A percentile compares a stretch with the other conserved stretches of the same genome.
Conservation (phyloP, 1,140 invertebrate genomes). For the Solen grandis region DNA sequence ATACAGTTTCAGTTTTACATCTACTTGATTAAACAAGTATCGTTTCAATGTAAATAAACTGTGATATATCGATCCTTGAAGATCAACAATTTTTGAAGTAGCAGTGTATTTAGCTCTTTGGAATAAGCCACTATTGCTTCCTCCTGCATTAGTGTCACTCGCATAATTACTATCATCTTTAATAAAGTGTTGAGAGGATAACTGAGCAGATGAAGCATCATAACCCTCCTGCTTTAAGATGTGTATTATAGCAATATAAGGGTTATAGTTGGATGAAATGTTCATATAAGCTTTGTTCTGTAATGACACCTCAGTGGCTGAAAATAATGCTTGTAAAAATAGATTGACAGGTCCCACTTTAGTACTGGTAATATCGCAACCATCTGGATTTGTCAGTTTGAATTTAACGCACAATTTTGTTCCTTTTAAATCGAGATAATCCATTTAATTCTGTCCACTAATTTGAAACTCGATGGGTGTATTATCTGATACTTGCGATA, state of each 20-base stretch:
- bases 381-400: constrained; percentile 51
- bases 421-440: constrained; percentile 56
- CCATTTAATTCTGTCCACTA: constrained; percentile 59
- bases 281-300: constrained; percentile 48
- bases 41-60: constrained; percentile 28
- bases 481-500: constrained; percentile 51
- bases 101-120: constrained; percentile 3
- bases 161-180: not conserved
- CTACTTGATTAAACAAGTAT: constrained; percentile 50
- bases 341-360: constrained; percentile 54
- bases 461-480: constrained; percentile 53
- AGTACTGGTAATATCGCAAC: not conserved
- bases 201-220: constrained; percentile 1
- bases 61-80: constrained; percentile 41
- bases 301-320: constrained; percentile 46
- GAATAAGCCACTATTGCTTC: constrained; percentile 22
- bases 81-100: constrained; percentile 14
- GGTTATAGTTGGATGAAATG: constrained; percentile 40
- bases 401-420: constrained; percentile 47
- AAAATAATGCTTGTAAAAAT: constrained; percentile 54
- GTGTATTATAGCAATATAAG: constrained; percentile 35
- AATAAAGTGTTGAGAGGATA: not conserved
- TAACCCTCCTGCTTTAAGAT: not conserved
- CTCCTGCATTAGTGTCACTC: not conserved
- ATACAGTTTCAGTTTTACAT: constrained; percentile 50